Base-by-base conservation (phyloP, 1,140 invertebrate genomes). In the Littorina saxatilis region DNA sequence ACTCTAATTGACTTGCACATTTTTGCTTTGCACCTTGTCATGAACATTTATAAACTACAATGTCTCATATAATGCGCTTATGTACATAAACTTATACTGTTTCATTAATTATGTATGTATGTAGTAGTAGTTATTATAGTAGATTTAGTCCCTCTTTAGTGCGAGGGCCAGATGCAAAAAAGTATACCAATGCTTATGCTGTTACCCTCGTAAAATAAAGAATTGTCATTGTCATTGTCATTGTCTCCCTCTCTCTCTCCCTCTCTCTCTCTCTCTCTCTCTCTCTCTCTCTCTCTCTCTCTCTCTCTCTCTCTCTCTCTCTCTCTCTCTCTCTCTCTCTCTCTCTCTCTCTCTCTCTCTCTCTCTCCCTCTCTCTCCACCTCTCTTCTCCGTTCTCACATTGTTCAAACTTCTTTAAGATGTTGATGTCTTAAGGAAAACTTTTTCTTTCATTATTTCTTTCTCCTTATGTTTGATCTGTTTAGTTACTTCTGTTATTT, bases 291-390 rank as follows among this genome's bases (percentile, higher is more conserved):
- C 61, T 66, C 61, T 66, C 61, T 66, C 61, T 66, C 61, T 66
- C 61, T 66, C 61, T 66, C 61, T 66, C 61, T 66, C 61, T 66
- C 61, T 66, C 61, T 66, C 61, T 66, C 61, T 27, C 29, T 27
- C 29, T 66, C 61, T 66, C 61, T 66, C 61, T 66, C 61, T 66
- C 61, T 66, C 61, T 66, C 61, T 32, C 61, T 32, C 61, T 32
- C 61, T 66, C 61, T 66, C 61, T 66, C 61, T 66, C 61, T 66
- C 61, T 66, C 61, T 66, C 61, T 66, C 61, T 32, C 61, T 32
- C 61, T 66, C 61, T 66, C 61, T 32, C 61, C 32, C 61, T 66
- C 61, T 66, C 61, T 66, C 61, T 32, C 29, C 17, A n/a, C 5
- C 61, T 32, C 61, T 2, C 61, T 4, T 9, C 61, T 32, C 17